Base-by-base conservation (phyloP, 53 echinoderm and acorn worm genomes). In the Mesocentrotus franciscanus region DNA sequence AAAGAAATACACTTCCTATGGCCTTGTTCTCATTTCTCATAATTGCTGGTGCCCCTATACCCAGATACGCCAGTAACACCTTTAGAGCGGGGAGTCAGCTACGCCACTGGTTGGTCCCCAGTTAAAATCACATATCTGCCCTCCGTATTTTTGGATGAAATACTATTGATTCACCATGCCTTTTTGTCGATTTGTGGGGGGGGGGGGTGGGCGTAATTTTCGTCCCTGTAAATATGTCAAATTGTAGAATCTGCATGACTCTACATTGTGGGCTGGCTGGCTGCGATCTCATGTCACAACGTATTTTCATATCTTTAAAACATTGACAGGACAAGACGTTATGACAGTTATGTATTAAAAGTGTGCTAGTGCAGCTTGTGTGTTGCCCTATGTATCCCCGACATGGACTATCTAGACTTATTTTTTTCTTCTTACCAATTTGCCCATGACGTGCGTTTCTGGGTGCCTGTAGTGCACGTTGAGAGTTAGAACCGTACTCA, bases 391-490 rank as follows among this genome's bases (percentile, higher is more conserved):
- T 59, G 87, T 87, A 57, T 87, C 87, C 87, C 87, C 87, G 56
- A 87, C 58, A 58, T 18, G 75, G 87, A 58, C 87, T 87, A 87
- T 15, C 58, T 84, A 84, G 27, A 76, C 33, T 76, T 76, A 14
- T 29, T 87, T 49, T 49, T 49, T 49, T 49, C 49, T 49, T 79
- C 98, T 93, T 96, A 98, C 98, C 96, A 95, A 97, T 87, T 95
- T 95, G 10, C 83, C 29, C 98, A 98, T 98, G 85, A 95, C 92
- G 90, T 98, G 98, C 4, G 98, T 98, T 76, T 90, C 89, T 13
- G 99, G 98, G 91, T 98, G 96, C 35, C 98, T 96, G 62, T 96
- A 95, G 94, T 97, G 98, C 49, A 98, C 94, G 76, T 99, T 98
- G 42, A 99, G 95, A 27, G 97, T 97, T 14, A 96, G 74, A 2